Conservation (phyloP, 2,113 vertebrate genomes). For the Gadus macrocephalus region DNA sequence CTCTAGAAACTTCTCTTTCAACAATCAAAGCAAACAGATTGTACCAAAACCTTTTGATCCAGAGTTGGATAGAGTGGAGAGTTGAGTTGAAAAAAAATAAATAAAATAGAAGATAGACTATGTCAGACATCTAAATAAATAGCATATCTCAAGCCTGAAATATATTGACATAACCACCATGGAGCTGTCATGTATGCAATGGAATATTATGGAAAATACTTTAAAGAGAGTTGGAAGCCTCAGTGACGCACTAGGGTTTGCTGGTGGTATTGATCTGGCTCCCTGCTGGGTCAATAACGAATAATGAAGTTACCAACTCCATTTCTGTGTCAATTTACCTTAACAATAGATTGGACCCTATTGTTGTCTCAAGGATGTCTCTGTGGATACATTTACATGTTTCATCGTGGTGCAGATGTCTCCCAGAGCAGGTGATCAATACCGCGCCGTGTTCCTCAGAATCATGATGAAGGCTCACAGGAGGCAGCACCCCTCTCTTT, state of each 20-base stretch:
- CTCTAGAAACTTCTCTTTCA: too few species aligned
- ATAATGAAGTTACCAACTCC: slow-evolving; percentile 5
- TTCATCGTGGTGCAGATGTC: slow-evolving; percentile 42
- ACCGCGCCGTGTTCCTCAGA: slow-evolving; percentile 45
- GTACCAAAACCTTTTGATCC: too few species aligned
- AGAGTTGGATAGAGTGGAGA: too few species aligned
- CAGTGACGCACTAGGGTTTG: background rate
- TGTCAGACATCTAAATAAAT: too few species aligned
- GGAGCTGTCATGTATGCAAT: too few species aligned
- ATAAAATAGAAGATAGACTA: too few species aligned
- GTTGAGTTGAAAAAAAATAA: too few species aligned
- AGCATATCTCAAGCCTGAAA: too few species aligned
- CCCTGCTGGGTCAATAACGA: background rate
- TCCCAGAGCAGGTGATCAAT: slow-evolving; percentile 59
- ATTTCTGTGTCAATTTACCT: slow-evolving; percentile 36
- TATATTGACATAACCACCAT: too few species aligned
- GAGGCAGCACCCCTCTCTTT: slow-evolving; percentile 27
- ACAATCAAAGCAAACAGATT: too few species aligned
- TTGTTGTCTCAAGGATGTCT: slow-evolving; percentile 39
- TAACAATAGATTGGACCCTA: slow-evolving; percentile 52
- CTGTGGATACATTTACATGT: slow-evolving; percentile 39
- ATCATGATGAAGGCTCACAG: slow-evolving; percentile 34
- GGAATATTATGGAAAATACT: too few species aligned
- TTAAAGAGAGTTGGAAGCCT: too few species aligned
- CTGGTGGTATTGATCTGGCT: slow-evolving; percentile 12